A percentile compares a stretch with the other conserved stretches of the same genome.
phyloP scores from a whole-genome alignment of 2,888 invertebrate genomes.

The Embidobia sp. region DNA sequence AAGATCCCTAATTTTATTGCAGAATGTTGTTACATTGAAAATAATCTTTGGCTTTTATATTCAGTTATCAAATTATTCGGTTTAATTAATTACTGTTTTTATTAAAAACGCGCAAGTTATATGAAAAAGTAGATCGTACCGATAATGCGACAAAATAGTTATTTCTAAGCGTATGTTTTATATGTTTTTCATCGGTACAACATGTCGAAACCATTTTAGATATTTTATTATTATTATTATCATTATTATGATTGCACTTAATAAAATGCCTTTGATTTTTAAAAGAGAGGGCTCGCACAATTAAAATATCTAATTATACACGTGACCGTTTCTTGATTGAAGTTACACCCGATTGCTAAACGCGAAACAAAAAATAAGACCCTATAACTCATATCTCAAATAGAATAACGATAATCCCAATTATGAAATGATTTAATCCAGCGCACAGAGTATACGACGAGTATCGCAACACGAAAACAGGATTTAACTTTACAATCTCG shows the following conservation, averaged over 20 bases:
- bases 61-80: no score
- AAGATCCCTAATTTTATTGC: no score
- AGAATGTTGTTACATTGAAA: no score
- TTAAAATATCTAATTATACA: conserved; percentile 43
- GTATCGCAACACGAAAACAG: conserved; percentile 60
- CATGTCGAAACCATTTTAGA: neutral
- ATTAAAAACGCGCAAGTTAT: no score
- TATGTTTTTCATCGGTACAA: no score
- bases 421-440: conserved; percentile 56
- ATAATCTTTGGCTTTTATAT: no score
- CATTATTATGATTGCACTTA: conserved; percentile 8
- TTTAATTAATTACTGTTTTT: no score
- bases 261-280: conserved; percentile 7
- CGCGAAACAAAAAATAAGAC: conserved; percentile 38
- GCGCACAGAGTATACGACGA: conserved; percentile 44
- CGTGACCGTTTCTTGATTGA: conserved; percentile 35
- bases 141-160: no score
- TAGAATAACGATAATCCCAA: conserved; percentile 51
- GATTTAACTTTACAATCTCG: conserved; percentile 59
- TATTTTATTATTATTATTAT: conserved; percentile 7
- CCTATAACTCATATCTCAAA: conserved; percentile 41
- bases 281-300: neutral
- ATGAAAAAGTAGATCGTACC: no score
- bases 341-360: conserved; percentile 25
- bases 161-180: neutral